Evolutionary conservation across 2,113 vertebrate species (phyloP).

Genomic region (Desmodus rotundus): DNA sequence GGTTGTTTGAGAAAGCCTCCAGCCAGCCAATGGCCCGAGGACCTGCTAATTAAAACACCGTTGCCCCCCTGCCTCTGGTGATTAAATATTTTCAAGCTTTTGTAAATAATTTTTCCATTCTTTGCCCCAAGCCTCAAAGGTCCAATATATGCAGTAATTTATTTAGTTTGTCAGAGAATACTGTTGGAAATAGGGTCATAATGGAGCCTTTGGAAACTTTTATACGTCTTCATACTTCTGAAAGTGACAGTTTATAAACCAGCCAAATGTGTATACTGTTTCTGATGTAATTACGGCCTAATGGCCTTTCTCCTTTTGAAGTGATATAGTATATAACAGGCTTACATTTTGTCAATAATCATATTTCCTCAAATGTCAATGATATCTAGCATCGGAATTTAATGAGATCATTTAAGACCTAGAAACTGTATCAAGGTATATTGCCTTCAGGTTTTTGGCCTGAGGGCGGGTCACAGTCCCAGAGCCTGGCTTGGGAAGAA

Average conservation of each 20-base stretch:
- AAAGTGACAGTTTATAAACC: conserved; percentile 79
- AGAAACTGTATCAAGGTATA: conserved; percentile 59
- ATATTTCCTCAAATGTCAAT: conserved; percentile 76
- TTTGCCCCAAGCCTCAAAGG: conserved; percentile 90
- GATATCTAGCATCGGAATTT: conserved; percentile 67
- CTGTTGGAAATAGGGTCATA: conserved; percentile 80
- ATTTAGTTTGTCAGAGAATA: conserved; percentile 86
- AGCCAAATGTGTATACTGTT: conserved; percentile 76
- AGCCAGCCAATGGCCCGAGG: conserved; percentile 93
- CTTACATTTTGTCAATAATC: conserved; percentile 73
- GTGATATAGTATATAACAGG: conserved; percentile 69
- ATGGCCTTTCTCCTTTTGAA: conserved; percentile 79
- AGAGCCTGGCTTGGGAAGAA: conserved; percentile 34
- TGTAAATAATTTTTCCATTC: conserved; percentile 97
- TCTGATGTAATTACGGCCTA: conserved; percentile 79
- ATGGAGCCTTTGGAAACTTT: conserved; percentile 80
- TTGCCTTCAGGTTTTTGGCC: conserved; percentile 9
- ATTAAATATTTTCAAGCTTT: conserved; percentile 99
- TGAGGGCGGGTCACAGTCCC: background rate
- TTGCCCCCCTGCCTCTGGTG: conserved; percentile 93
- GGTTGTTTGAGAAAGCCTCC: conserved; percentile 94
- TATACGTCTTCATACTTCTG: conserved; percentile 76
- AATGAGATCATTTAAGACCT: conserved; percentile 63
- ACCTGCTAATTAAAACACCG: conserved; percentile 97
- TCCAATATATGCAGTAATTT: conserved; percentile 86